Conservation (phyloP, 2,113 vertebrate genomes). For the Colinus virginianus region DNA sequence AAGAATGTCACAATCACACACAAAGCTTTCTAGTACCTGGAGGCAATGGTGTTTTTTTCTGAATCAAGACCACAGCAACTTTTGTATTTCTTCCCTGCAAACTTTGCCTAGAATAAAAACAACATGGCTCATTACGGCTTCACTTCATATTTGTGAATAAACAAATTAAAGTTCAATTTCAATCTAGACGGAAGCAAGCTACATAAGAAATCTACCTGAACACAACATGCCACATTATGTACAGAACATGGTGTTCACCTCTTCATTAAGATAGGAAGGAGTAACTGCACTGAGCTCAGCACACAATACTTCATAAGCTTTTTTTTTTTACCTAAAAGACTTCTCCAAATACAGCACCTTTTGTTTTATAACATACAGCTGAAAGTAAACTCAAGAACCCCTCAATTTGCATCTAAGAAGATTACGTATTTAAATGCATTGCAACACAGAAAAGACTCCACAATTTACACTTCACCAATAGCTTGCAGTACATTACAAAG, state of each 20-base stretch:
- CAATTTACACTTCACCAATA: not conserved
- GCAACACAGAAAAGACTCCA: not conserved
- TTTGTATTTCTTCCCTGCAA: slow-evolving; percentile 98
- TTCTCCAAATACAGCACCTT: not conserved
- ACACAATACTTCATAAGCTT: not conserved
- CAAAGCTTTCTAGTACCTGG: slow-evolving; percentile 84
- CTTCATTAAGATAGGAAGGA: not conserved
- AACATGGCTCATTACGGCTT: not conserved
- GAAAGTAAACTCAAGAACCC: not conserved
- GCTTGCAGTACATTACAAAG: accelerated
- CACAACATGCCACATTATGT: not conserved
- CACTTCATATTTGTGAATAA: not conserved
- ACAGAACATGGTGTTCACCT: not conserved
- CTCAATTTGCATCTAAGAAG: not conserved
- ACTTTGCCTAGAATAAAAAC: slow-evolving; percentile 85
- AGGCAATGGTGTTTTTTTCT: slow-evolving; percentile 97
- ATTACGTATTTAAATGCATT: accelerated
- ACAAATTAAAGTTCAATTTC: not conserved
- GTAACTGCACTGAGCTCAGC: not conserved
- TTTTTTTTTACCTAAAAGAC: not conserved
- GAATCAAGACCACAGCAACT: slow-evolving; percentile 97
- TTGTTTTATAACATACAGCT: too few species aligned
- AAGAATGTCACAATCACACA: not conserved
- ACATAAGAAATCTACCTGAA: not conserved
- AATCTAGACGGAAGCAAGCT: not conserved